A percentile compares a stretch with the other conserved stretches of the same genome.
Conservation (phyloP, 2,113 vertebrate species). For the Ardeotis arabs region DNA sequence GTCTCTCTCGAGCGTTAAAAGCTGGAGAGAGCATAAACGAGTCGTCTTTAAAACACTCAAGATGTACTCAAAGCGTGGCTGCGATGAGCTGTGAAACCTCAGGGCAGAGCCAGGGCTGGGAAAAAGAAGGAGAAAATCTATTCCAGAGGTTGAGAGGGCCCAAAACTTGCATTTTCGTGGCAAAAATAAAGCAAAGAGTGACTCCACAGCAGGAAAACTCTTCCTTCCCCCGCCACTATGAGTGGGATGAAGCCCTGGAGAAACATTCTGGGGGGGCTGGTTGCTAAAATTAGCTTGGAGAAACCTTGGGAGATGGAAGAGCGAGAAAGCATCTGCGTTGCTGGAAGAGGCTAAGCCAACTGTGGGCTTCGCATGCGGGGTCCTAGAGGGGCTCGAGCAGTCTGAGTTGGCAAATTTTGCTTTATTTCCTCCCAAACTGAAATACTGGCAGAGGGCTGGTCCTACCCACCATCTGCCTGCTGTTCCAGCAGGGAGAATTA, state of each 20-base stretch:
- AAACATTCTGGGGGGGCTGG: background rate
- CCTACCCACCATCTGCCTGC: background rate
- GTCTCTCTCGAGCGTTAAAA: background rate
- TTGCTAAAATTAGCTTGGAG: background rate
- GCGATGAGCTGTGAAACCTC: slow-evolving; percentile 52
- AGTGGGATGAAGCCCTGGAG: background rate
- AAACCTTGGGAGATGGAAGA: background rate
- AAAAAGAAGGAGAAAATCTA: background rate
- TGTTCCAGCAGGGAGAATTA: background rate
- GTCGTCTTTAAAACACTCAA: background rate
- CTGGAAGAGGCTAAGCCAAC: background rate
- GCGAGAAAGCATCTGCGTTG: background rate
- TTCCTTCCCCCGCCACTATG: background rate
- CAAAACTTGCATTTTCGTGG: background rate
- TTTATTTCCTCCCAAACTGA: background rate
- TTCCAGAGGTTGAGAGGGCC: background rate
- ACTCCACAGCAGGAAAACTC: background rate
- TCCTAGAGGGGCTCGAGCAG: background rate
- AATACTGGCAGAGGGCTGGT: background rate
- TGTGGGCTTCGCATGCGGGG: accelerated
- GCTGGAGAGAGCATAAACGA: background rate
- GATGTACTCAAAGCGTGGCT: background rate
- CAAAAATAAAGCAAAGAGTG: background rate
- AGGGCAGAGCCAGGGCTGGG: slow-evolving; percentile 6
- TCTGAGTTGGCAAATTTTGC: background rate